These are phyloP conservation scores for Falco biarmicus DNA, from an alignment of 2,797 vertebrate genomes.

Conservation along the genomic window DNA sequence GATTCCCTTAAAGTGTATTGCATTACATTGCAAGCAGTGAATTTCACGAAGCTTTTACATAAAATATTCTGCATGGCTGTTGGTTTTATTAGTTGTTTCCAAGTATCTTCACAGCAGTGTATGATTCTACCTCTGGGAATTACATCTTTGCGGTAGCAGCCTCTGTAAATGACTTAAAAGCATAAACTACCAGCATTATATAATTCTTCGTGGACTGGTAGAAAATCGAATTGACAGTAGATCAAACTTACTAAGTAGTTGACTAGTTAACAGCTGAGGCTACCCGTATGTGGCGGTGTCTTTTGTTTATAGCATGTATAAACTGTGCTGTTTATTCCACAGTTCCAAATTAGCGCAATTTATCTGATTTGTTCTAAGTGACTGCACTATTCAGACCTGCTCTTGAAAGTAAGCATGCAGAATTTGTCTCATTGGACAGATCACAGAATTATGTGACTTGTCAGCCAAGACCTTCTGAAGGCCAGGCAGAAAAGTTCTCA, in stretches of 20 bases:
- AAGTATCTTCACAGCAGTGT: background rate
- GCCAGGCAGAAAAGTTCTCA: background rate
- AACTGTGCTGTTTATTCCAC: background rate
- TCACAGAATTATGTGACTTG: background rate
- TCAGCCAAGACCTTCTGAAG: background rate
- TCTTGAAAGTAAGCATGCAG: background rate
- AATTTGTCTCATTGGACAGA: background rate
- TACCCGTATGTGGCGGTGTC: accelerated
- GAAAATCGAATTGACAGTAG: background rate
- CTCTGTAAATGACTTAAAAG: background rate
- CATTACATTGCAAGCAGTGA: background rate
- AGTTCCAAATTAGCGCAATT: background rate
- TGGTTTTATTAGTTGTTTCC: background rate
- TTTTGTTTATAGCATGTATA: background rate
- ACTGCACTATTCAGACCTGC: background rate
- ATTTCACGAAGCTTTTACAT: background rate
- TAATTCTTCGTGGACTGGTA: background rate
- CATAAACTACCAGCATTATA: background rate
- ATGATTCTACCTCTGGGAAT: background rate
- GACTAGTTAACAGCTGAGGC: background rate
- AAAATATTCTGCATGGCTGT: background rate
- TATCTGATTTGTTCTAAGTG: background rate
- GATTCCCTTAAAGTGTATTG: background rate
- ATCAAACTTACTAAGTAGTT: background rate
- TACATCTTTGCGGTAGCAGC: background rate